These are phyloP conservation scores for Incurvaria masculella DNA, from an alignment of 2,888 invertebrate species.

Conservation along the genomic window DNA sequence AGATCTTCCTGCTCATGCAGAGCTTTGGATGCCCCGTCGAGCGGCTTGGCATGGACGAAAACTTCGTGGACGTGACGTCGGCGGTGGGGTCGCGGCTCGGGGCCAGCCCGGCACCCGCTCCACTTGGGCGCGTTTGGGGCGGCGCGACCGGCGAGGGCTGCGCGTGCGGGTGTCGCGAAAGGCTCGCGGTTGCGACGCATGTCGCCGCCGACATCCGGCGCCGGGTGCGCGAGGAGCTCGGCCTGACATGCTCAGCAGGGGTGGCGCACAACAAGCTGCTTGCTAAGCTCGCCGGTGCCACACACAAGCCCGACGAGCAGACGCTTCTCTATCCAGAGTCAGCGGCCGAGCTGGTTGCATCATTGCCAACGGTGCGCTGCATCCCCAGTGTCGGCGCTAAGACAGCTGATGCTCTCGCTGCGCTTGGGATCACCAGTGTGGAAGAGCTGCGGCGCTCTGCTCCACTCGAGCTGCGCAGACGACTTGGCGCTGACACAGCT, in stretches of 20 bases:
- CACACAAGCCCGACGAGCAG: slow-evolving; percentile 80
- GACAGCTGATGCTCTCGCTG: slow-evolving; percentile 61
- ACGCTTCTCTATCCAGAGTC: slow-evolving; percentile 72
- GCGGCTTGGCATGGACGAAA: slow-evolving; percentile 82
- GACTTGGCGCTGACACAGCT: slow-evolving; percentile 67
- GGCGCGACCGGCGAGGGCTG: slow-evolving; percentile 54
- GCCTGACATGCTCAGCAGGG: slow-evolving; percentile 79
- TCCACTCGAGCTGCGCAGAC: slow-evolving; percentile 56
- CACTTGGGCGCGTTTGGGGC: slow-evolving; percentile 59
- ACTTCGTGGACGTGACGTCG: slow-evolving; percentile 75
- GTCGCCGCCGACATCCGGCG: slow-evolving; percentile 76
- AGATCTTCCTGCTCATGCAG: slow-evolving; percentile 68
- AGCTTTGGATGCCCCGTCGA: slow-evolving; percentile 73
- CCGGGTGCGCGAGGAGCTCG: slow-evolving; percentile 63
- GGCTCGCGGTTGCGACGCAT: slow-evolving; percentile 67
- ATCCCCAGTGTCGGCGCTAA: slow-evolving; percentile 78
- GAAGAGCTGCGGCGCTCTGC: slow-evolving; percentile 63
- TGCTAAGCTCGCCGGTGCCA: slow-evolving; percentile 71
- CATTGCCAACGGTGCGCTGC: slow-evolving; percentile 57
- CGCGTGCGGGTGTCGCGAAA: slow-evolving; percentile 69
- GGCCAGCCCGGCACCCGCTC: slow-evolving; percentile 21
- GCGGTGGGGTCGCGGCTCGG: slow-evolving; percentile 55
- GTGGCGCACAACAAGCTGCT: slow-evolving; percentile 81
- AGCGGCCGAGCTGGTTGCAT: slow-evolving; percentile 62
- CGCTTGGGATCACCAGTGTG: slow-evolving; percentile 64